Evolutionary conservation across 2,113 vertebrate genomes (phyloP), one percentile per base, ranked within the genome.

Genomic region (Alectura lathami): DNA sequence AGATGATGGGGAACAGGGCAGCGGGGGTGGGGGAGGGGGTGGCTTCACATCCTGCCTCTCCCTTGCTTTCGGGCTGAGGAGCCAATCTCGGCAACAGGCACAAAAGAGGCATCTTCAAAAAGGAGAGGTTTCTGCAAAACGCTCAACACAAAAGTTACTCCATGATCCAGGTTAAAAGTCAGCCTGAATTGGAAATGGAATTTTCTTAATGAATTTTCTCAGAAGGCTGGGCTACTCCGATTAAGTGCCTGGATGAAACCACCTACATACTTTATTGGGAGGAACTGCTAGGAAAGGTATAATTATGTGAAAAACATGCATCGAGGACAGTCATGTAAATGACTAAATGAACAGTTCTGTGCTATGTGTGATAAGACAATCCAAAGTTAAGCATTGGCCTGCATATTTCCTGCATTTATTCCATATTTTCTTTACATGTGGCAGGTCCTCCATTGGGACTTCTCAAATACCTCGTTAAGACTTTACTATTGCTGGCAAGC

Each of bases 391-490:
- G 15, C 50, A 76, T 2, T 77, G 67, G 50, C 13, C 81, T 70
- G 23, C 0, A 0, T 66, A 59, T 88, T 95, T 96, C 87, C 89
- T 80, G 67, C 26, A 27, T 79, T 91, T 91, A 82, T 77, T 74
- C 75, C 89, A 7, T 66, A 89, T 91, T 95, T 97, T 92, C 89
- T 89, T 74, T 87, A 54, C 50, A 51, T 94, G 42, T 86, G 78
- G n/a, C 79, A 85, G 38, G 38, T 67, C 79, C 42, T 88, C 87
- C 84, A 30, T 1, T 40, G 91, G 72, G 88, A 94, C 60, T 91
- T 80, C 91, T 74, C 85, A 85, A 74, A 88, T 80, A 86, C 68
- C 89, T 94, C 82, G 54, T 93, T 91, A 91, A 86, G 72, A 89
- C 70, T 83, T 91, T 80, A 63, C 75, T 74, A 2, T 74, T 95